Conservation (phyloP, 2,797 vertebrate species). For the Sciurus carolinensis region DNA sequence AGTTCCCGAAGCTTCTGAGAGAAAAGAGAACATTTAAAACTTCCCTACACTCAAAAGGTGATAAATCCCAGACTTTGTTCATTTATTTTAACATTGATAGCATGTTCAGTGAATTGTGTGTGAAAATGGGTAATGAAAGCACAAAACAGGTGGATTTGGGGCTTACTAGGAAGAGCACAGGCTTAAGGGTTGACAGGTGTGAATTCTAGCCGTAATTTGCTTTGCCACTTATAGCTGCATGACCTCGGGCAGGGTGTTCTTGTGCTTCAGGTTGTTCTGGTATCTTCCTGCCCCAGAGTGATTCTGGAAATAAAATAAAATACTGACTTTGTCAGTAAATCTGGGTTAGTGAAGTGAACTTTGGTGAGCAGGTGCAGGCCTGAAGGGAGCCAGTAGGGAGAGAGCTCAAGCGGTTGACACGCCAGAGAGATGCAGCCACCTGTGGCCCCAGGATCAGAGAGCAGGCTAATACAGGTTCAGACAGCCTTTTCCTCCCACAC, state of each 20-base stretch:
- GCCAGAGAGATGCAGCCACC: not conserved
- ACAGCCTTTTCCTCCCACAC: not conserved
- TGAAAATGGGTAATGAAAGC: not conserved
- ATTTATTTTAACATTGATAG: conserved; percentile 35
- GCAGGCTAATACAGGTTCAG: not conserved
- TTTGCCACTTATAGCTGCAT: not conserved
- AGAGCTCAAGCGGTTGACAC: accelerated
- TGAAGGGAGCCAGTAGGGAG: not conserved
- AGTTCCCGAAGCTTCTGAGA: not conserved
- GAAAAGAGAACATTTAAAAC: not conserved
- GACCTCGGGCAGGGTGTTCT: not conserved
- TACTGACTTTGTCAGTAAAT: not conserved
- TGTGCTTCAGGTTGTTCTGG: not conserved
- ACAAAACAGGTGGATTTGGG: not conserved
- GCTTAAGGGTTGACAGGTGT: not conserved
- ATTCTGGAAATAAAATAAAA: not conserved
- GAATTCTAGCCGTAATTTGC: not conserved
- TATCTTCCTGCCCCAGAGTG: not conserved
- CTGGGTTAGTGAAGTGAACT: not conserved
- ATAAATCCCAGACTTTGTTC: not conserved
- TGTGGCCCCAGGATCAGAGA: accelerated
- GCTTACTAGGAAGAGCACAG: not conserved
- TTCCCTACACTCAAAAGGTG: not conserved
- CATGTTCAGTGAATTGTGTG: not conserved
- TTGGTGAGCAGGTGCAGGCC: not conserved